Percentiles rank a stretch among this genome's conserved stretches.
phyloP scores from a whole-genome alignment of 2,888 invertebrate species.

The Hemicrepidius hirtus region DNA sequence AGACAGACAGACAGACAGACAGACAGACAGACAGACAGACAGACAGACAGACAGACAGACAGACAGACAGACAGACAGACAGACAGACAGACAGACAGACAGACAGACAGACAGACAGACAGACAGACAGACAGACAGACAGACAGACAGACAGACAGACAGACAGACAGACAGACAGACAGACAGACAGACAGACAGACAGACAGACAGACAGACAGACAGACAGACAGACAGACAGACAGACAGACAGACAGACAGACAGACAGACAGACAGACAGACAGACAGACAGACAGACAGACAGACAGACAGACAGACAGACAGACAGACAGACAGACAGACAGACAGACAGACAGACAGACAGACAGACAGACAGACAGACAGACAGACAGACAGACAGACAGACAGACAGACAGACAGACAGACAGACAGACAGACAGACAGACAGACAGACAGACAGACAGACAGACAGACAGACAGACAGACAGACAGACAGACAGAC shows the following conservation, averaged over 20 bases:
- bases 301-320: slow-evolving; percentile 16
- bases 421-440: slow-evolving; percentile 18
- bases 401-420: slow-evolving; percentile 18
- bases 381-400: slow-evolving; percentile 18
- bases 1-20: slow-evolving; percentile 18
- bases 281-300: slow-evolving; percentile 18
- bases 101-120: slow-evolving; percentile 18
- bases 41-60: slow-evolving; percentile 16
- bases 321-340: slow-evolving; percentile 18
- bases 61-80: slow-evolving; percentile 16
- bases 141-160: slow-evolving; percentile 14
- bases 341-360: slow-evolving; percentile 18
- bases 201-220: slow-evolving; percentile 16
- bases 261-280: slow-evolving; percentile 18
- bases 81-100: slow-evolving; percentile 15
- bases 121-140: slow-evolving; percentile 18
- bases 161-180: slow-evolving; percentile 18
- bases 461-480: slow-evolving; percentile 18
- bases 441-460: slow-evolving; percentile 14
- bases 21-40: slow-evolving; percentile 18
- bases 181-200: slow-evolving; percentile 14
- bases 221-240: slow-evolving; percentile 12
- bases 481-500: slow-evolving; percentile 18
- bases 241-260: slow-evolving; percentile 16
- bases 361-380: slow-evolving; percentile 18